Percentiles rank a stretch among this genome's conserved stretches.
phyloP scores from a whole-genome alignment of 2,888 invertebrate genomes.

The Amorpha juglandis region DNA sequence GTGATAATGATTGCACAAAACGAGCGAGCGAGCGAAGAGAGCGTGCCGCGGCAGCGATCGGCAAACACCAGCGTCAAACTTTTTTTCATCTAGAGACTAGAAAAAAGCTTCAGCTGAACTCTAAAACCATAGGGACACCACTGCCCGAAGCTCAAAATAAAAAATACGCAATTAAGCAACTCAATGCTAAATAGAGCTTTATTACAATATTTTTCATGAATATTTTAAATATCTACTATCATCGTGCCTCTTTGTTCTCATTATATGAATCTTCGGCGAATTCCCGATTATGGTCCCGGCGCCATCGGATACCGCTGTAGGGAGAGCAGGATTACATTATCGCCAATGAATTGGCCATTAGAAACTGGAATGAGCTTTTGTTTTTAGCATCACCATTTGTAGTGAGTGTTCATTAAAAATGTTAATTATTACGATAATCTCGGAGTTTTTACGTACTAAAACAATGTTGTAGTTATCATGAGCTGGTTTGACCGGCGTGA shows the following conservation, averaged over 20 bases:
- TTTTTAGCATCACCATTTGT: neutral
- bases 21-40: no score
- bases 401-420: neutral
- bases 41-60: no score
- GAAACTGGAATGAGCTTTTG: conserved; percentile 20
- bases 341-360: conserved; percentile 46
- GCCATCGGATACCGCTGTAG: conserved; percentile 22
- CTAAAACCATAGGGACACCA: no score
- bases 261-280: conserved; percentile 52
- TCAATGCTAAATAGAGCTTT: conserved; percentile 8
- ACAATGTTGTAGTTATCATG: no score
- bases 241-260: conserved; percentile 42
- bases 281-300: conserved; percentile 48
- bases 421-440: neutral
- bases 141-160: no score
- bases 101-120: no score
- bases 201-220: conserved; percentile 24
- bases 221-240: conserved; percentile 35
- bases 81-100: no score
- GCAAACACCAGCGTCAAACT: no score
- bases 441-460: no score
- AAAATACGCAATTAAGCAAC: no score
- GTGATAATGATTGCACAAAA: no score
- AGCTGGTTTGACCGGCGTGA: no score
- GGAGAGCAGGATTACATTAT: conserved; percentile 46